Evolutionary conservation across 2,797 vertebrate species (phyloP), one percentile per base, ranked within the genome.

Genomic region (Numenius phaeopus): DNA sequence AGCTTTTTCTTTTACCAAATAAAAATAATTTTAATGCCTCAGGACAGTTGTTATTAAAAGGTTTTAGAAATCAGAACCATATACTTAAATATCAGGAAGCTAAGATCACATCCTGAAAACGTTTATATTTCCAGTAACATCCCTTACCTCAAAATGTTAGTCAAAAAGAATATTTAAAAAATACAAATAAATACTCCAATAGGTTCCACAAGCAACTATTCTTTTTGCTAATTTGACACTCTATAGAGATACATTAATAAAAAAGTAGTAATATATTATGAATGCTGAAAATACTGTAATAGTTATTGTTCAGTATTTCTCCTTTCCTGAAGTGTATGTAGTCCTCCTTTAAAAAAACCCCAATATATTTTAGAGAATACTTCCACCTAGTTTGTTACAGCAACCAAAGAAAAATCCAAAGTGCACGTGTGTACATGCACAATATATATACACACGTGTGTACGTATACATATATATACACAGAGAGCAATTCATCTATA

Each of bases 381-480:
- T 84, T 69, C 27, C 47, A 55, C 17, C 24, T 77, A 66, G 42
- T 27, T 94, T 77, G 20, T 66, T 85, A 47, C 32, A 52, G 54
- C 34, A 79, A 90, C 14, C 6, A 69, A 76, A 69, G 54, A 26
- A 72, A 72, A 82, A 12, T 21, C 24, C 23, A 7, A 57, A 71
- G 15, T 5, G 9, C 5, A 1, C 2, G 2, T 26, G 14, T 32
- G 5, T 26, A 44, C 3, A 3, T 8, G 24, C 24, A 49, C 34
- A 44, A 10, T 5, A 21, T 7, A 78, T 4, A 66, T 4, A 66
- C 8, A 72, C 7, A 37, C 9, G 8, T 47, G 6, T 55, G 18
- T 10, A 7, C 13, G 5, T 22, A 42, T 9, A 65, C 6, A 40
- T 13, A 49, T 23, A 46, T 46, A 49, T 14, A 46, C 4, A 46